Evolutionary conservation across 2,888 invertebrate genomes (phyloP), one percentile per base, ranked within the genome.

Genomic region (Tachina lurida): DNA sequence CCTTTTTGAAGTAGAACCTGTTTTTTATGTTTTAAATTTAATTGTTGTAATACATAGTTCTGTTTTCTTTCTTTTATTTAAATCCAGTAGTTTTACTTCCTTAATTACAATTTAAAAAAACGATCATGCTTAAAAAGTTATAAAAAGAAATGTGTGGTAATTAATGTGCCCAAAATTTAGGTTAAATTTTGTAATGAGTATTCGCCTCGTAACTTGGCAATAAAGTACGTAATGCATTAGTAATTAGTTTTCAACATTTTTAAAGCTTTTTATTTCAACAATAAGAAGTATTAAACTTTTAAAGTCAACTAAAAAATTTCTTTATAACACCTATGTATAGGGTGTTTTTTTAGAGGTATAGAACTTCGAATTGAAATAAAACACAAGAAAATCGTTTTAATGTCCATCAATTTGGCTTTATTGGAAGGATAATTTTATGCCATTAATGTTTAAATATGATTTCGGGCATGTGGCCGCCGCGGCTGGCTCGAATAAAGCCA

Each of bases 151-250:
- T 15, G 52, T 15, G 52, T 52, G 52, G 52, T 31, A 31, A 10
- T 8, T 13, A 58, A 58, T 31, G 58, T 31, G n/a, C 10, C 10
- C 10, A n/a, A 43, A 62, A 62, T 43, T 10, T 62, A 7, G 43
- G 62, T 43, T 43, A 43, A 43, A 41, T 10, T 43, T 62, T 41
- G n/a, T 41, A 62, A 62, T 62, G 43, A 62, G 62, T 62, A 62
- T 62, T 17, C 62, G 39, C 10, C 41, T 62, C 62, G 15, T 43
- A 43, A 62, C 62, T 43, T 41, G 43, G 41, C 41, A 43, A n/a
- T 17, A 17, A 10, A 41, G 17, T 12, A 12, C 19, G 62, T 62
- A 17, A 43, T 62, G 62, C 62, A 62, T 62, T 62, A 0, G n/a
- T 62, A 43, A 62, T 62, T 39, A 41, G 19, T 43, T 62, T 62